Evolutionary conservation across 2,797 vertebrate species (phyloP), one percentile per base, ranked within the genome.

Genomic region (Fistularia tabacaria): DNA sequence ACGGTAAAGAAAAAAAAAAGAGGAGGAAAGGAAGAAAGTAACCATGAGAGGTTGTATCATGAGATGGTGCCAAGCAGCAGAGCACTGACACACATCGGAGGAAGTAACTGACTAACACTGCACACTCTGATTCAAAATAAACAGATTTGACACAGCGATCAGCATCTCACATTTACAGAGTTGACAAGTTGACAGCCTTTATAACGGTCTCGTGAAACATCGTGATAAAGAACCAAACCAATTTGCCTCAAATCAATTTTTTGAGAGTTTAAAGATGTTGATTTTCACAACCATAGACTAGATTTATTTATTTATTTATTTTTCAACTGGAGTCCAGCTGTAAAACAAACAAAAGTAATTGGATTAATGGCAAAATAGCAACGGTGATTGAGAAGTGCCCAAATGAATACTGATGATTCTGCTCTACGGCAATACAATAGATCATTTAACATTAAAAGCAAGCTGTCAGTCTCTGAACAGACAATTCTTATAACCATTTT

Each of bases 371-470:
- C n/a, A 46, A 52, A 60, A 51, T 6, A 51, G 14, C 13, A 39
- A 14, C 0, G 49, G 53, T 66, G 51, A 69, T 57, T 69, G 14
- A 51, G 42, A 51, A 3, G 12, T 13, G 39, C 61, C 7, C 45
- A 46, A 57, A 67, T 60, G 49, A 67, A 71, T 42, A 67, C 12
- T 12, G 61, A 62, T 9, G 7, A 54, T 47, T 46, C 14, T 15
- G 57, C 51, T 67, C 47, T 56, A 36, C 54, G 50, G 53, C 50
- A 53, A n/a, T 47, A 47, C 14, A 13, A 39, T 40, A 58, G 47
- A 62, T 57, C 41, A 50, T 49, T 49, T 25, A 36, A 8, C 10
- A 8, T 12, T 57, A 40, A 49, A 49, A 44, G 11, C 14, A 46
- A 9, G 37, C 14, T 7, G 47, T 46, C 43, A 51, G 53, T 46